phyloP scores from a whole-genome alignment of 2,797 vertebrate species.

The Astyanax mexicanus region DNA sequence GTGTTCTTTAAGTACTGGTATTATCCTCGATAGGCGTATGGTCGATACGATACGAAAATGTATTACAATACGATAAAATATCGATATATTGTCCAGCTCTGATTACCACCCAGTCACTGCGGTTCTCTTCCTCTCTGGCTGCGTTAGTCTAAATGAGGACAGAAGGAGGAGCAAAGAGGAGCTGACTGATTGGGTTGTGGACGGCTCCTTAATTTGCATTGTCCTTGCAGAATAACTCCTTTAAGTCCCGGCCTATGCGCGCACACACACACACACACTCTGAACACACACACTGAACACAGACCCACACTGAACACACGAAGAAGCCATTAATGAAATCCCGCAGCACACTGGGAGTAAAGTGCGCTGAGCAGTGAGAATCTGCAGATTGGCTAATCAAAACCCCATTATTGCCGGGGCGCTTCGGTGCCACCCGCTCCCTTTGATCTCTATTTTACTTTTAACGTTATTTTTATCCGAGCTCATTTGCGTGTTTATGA shows the following conservation, averaged over 20 bases:
- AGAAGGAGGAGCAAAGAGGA: not conserved
- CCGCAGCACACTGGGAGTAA: constrained; percentile 47
- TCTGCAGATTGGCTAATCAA: constrained; percentile 67
- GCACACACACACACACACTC: not conserved
- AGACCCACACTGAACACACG: not conserved
- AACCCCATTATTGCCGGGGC: constrained; percentile 59
- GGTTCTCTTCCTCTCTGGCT: not conserved
- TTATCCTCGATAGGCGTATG: too few species aligned
- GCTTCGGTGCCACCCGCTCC: constrained; percentile 36
- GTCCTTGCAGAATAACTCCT: constrained; percentile 39
- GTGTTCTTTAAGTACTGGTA: too few species aligned
- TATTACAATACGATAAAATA: too few species aligned
- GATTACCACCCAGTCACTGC: not conserved
- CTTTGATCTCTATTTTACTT: constrained; percentile 58
- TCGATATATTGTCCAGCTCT: too few species aligned
- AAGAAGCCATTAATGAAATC: constrained; percentile 62
- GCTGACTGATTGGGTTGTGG: not conserved
- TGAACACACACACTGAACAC: constrained; percentile 1
- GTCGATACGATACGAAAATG: too few species aligned
- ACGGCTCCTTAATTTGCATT: constrained; percentile 28
- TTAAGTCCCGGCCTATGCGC: constrained; percentile 3
- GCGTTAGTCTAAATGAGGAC: not conserved
- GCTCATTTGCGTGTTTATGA: constrained; percentile 51
- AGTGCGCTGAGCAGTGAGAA: constrained; percentile 45
- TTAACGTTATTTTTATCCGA: constrained; percentile 51